These are phyloP conservation scores for Drosophila pallidifrons DNA, from an alignment of 1,140 invertebrate species.

Conservation along the genomic window DNA sequence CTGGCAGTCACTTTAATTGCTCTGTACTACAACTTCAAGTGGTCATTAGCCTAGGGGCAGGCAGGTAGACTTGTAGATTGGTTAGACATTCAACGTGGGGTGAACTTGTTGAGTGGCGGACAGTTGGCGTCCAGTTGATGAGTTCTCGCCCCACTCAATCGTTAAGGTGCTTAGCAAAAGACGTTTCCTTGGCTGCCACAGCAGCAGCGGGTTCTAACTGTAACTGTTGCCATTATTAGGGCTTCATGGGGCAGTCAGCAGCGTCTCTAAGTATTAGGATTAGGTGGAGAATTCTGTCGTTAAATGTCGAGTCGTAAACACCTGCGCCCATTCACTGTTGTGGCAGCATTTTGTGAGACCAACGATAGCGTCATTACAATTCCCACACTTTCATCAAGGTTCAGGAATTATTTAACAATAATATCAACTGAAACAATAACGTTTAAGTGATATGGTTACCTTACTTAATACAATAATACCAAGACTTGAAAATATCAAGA, in stretches of 20 bases:
- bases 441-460: background rate
- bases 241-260: background rate
- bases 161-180: constrained; percentile 74
- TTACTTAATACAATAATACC: too few relatives aligned
- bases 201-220: background rate
- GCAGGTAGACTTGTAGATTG: background rate
- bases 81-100: background rate
- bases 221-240: constrained; percentile 23
- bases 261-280: constrained; percentile 10
- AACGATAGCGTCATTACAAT: background rate
- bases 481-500: too few relatives aligned
- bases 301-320: constrained; percentile 24
- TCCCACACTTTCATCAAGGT: background rate
- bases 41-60: constrained; percentile 57
- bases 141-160: constrained; percentile 32
- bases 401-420: background rate
- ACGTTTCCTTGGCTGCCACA: constrained; percentile 12
- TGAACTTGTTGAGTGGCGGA: constrained; percentile 66
- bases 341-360: background rate
- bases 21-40: constrained; percentile 48
- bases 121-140: constrained; percentile 30
- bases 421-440: background rate
- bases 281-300: constrained; percentile 11
- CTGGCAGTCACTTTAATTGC: constrained; percentile 72
- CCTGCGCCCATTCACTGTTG: constrained; percentile 1